Evolutionary conservation across 2,797 vertebrate species (phyloP).

Genomic region (Chelmon rostratus): DNA sequence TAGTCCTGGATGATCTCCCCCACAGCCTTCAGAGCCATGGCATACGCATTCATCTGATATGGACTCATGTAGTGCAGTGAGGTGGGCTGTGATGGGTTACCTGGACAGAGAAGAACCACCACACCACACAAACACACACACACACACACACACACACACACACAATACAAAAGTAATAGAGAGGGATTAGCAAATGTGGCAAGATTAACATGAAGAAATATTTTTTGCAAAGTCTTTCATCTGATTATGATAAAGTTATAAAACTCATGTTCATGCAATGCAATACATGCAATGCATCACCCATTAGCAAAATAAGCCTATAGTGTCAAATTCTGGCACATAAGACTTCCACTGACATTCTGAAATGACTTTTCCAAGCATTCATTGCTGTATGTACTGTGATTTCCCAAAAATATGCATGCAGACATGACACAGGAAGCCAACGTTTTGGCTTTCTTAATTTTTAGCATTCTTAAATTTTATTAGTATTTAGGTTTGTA

Average conservation of each 20-base stretch:
- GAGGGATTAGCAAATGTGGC: background rate
- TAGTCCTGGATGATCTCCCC: constrained; percentile 96
- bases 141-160: constrained; percentile 11
- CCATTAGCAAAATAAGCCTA: background rate
- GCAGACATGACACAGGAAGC: background rate
- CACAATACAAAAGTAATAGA: background rate
- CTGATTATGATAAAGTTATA: background rate
- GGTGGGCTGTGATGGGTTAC: constrained; percentile 92
- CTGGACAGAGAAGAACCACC: constrained; percentile 66
- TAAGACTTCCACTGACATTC: background rate
- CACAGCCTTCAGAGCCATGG: constrained; percentile 94
- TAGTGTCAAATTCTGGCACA: background rate
- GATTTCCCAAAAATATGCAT: background rate
- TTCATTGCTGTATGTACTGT: background rate
- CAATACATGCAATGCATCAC: no score
- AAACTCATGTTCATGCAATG: background rate
- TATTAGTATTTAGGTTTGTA: no score
- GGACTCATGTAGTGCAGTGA: constrained; percentile 94
- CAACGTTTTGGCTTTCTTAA: no score
- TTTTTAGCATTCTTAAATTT: no score
- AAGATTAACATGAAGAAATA: background rate
- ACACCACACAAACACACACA: background rate
- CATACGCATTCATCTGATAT: constrained; percentile 94
- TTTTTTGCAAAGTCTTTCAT: background rate
- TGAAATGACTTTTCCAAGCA: no score